Base-by-base conservation (phyloP, 2,888 invertebrate species). In the Pharmacophagus antenor region DNA sequence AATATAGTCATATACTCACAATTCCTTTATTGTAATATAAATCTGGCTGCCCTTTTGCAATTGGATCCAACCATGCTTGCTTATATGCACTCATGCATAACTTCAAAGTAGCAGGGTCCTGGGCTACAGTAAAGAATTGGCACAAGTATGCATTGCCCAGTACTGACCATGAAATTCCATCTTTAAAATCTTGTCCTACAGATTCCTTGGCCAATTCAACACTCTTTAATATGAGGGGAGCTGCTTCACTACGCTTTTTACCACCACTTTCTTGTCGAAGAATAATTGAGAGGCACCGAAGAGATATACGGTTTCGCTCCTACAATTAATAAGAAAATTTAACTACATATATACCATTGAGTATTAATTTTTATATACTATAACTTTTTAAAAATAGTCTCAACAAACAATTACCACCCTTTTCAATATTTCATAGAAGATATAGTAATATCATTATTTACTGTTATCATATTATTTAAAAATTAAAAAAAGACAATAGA, bases 101-200 rank as follows among this genome's bases (percentile, higher is more conserved):
- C 70, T 94, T 94, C 62, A 97, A 79, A 0, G 92, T 93, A 23
- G 92, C 92, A 0, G 95, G 94, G 71, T 95, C 94, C 76, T 96
- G 96, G 1, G 93, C 91, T 31, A 94, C 91, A 47, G 92, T 92
- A 79, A 97, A 97, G 81, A 95, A 97, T 57, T 94, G 93, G 56
- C 95, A 95, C 62, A 97, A 82, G 77, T 96, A 95, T 0, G 97
- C 96, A 85, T 97, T 97, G 23, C 96, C 97, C 52, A 97, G 86
- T 56, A 96, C 93, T 55, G 94, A 92, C 97, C 97, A 97, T 0
- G 97, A 97, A 7, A 93, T 87, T 0, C 97, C 96, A 84, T 97
- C 97, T 54, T 82, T 88, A 8, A 94, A 92, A 74, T 97, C 96
- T 27, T 95, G 79, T 51, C 94, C 92, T 0, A 97, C 94, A 0